A percentile compares a stretch with the other conserved stretches of the same genome.
phyloP scores from a whole-genome alignment of 2,113 vertebrate species.

The Rhizomys pruinosus region DNA sequence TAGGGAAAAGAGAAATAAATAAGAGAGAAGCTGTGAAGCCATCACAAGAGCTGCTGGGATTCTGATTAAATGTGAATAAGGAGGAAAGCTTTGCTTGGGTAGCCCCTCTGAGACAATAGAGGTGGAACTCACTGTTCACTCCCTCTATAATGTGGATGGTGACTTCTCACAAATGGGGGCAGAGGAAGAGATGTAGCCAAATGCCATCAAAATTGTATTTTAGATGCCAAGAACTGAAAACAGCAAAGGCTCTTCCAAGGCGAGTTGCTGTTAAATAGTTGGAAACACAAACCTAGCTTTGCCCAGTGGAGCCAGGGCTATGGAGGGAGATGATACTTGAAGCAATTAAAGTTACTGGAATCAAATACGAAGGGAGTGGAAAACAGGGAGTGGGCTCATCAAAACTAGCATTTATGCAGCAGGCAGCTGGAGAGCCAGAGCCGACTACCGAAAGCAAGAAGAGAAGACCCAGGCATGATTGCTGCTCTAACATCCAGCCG shows the following conservation, averaged over 20 bases:
- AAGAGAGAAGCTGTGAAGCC: not conserved
- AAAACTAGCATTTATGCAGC: not conserved
- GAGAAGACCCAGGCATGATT: not conserved
- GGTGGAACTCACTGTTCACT: not conserved
- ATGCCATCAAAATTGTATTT: not conserved
- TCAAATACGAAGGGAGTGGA: not conserved
- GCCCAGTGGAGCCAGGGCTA: not conserved
- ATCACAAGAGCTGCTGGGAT: not conserved
- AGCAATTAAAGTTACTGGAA: not conserved
- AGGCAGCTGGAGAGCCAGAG: not conserved
- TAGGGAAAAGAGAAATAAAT: not conserved
- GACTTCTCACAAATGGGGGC: not conserved
- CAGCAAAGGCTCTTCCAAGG: not conserved
- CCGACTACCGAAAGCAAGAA: not conserved
- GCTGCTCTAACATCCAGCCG: not conserved
- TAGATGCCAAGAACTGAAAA: not conserved
- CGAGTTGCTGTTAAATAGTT: not conserved
- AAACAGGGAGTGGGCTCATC: not conserved
- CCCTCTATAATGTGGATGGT: not conserved
- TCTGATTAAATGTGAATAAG: not conserved
- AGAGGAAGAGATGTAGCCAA: not conserved
- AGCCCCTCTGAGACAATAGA: not conserved
- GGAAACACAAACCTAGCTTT: not conserved
- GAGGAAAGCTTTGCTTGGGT: not conserved
- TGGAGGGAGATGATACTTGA: not conserved